Base-by-base conservation (phyloP, 2,113 vertebrate genomes). In the Onychorhynchus coronatus region DNA sequence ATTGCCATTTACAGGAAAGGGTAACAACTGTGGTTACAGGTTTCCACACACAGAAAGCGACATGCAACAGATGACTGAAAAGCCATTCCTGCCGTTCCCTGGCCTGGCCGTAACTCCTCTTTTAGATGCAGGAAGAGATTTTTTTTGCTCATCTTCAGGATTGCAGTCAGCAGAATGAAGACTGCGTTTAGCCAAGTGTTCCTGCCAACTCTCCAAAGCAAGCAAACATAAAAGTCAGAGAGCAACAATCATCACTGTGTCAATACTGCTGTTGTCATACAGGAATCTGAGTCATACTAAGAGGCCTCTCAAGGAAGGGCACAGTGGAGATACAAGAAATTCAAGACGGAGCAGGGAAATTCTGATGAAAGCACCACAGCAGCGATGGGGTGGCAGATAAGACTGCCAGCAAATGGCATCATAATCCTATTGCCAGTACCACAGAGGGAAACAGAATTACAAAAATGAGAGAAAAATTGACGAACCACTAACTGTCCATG, bases 221-320 rank as follows among this genome's bases (percentile, higher is more conserved):
- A 95, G 70, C 66, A 85, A 49, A 42, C 65, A 56, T 39, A 49
- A 30, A 76, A 87, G 77, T 50, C 71, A 30, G 31, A 65, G 62
- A 79, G 74, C 63, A 83, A 66, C 83, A 88, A 15, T 68, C 88
- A 63, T 46, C 11, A 0, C 71, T 91, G 73, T 56, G 58, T 71
- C 85, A 62, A 24, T 30, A 49, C 70, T 62, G 58, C 6, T 73
- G 85, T 21, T 85, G 91, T 84, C 75, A 67, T 14, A 73, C 82
- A 80, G 90, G 75, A 88, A 89, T 52, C 55, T 96, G 95, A 97
- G 82, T 96, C 93, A 94, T 4, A 59, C 33, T 42, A 33, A 83
- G 68, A 91, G 44, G 74, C 49, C n/a, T 81, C 66, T 79, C 31
- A 72, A 71, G 56, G 87, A 91, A 95, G 67, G 55, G 49, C 4